phyloP scores from a whole-genome alignment of 1,140 invertebrate genomes.

The Caerostris darwini region DNA sequence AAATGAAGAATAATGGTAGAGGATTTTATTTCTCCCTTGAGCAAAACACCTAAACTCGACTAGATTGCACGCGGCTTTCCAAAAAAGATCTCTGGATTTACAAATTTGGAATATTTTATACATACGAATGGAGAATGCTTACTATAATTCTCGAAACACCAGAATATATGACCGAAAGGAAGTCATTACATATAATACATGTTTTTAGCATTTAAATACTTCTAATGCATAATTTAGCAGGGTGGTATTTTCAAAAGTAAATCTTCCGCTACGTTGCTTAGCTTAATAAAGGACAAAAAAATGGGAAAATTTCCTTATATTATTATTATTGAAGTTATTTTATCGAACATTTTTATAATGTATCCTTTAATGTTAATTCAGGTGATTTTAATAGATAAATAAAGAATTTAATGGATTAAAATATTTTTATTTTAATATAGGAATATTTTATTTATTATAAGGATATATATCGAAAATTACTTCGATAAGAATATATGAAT shows the following conservation, averaged over 20 bases:
- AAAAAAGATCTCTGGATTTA: constrained; percentile 41
- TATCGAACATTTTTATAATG: too few species aligned
- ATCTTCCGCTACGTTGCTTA: not conserved
- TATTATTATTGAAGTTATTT: too few species aligned
- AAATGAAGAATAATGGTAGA: constrained; percentile 68
- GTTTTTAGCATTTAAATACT: constrained; percentile 24
- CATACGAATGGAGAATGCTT: not conserved
- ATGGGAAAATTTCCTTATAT: too few species aligned
- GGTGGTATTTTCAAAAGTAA: not conserved
- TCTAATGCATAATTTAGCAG: constrained; percentile 15
- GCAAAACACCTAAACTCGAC: constrained; percentile 55
- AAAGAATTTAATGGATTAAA: too few species aligned
- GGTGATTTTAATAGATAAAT: too few species aligned
- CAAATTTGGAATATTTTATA: constrained; percentile 49
- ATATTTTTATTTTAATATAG: too few species aligned
- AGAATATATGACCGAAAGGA: not conserved
- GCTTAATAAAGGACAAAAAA: not conserved
- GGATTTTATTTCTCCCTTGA: constrained; percentile 40
- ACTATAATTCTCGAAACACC: not conserved
- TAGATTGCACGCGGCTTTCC: constrained; percentile 10
- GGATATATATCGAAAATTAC: too few species aligned
- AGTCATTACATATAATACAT: constrained; percentile 17
- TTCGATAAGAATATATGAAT: too few species aligned
- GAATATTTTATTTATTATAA: too few species aligned
- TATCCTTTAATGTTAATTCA: too few species aligned